phyloP scores from a whole-genome alignment of 1,140 invertebrate species.

The roundworm (Caenorhabditis elegans) region WBcel235 BX284603.4:8661501-8662000 shows the following conservation, averaged over 20 bases:
- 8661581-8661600: no score
- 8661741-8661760: conserved; percentile 68
- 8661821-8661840: conserved; percentile 73
- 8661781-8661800: conserved; percentile 72
- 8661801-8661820: conserved; percentile 78
- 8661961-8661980: no score
- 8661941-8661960: no score
- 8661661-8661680: conserved; percentile 74
- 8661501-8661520: conserved; percentile 63
- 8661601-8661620: background rate
- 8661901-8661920: no score
- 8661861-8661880: conserved; percentile 50
- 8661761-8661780: conserved; percentile 73
- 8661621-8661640: conserved; percentile 67
- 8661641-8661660: conserved; percentile 72
- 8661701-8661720: conserved; percentile 60
- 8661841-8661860: conserved; percentile 62
- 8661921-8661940: no score
- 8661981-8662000: conserved; percentile 68
- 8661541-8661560: no score
- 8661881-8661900: conserved; percentile 44
- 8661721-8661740: conserved; percentile 69
- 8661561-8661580: no score
- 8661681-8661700: conserved; percentile 71
- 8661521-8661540: no score